Conservation (phyloP, 30 jellyfish, hydroid and myxozoan species). For the Catostylus mosaicus region DNA sequence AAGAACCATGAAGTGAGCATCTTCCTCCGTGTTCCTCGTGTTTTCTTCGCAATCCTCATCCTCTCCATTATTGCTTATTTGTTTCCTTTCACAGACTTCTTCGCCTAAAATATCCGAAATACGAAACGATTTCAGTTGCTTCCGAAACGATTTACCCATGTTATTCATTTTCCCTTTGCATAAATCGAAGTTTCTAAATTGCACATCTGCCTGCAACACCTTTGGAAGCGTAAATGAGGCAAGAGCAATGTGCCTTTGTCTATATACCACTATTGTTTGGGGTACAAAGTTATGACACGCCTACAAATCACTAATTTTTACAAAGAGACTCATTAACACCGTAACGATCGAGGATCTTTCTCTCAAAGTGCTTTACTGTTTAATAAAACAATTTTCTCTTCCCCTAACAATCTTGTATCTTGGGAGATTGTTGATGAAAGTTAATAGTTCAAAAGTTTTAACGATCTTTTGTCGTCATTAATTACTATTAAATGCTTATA, state of each 20-base stretch:
- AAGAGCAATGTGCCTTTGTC: background rate
- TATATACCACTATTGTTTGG: constrained; percentile 14
- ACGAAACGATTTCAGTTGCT: constrained; percentile 33
- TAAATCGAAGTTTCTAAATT: background rate
- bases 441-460: background rate
- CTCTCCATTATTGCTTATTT: background rate
- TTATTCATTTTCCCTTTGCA: background rate
- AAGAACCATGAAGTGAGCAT: background rate
- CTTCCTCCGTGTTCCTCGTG: background rate
- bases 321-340: constrained; percentile 21
- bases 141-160: background rate
- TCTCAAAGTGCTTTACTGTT: background rate
- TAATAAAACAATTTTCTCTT: constrained; percentile 1
- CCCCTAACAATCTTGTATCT: background rate
- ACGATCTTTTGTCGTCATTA: background rate
- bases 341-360: constrained; percentile 12
- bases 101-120: constrained; percentile 51
- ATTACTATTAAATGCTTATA: too few relatives aligned
- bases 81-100: background rate
- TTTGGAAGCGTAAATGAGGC: background rate
- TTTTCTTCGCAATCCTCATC: background rate
- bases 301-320: background rate
- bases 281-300: constrained; percentile 17
- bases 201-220: constrained; percentile 16
- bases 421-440: constrained; percentile 6